Conservation (phyloP, 2,888 invertebrate genomes). For the Thecocarcelia acutangulata region DNA sequence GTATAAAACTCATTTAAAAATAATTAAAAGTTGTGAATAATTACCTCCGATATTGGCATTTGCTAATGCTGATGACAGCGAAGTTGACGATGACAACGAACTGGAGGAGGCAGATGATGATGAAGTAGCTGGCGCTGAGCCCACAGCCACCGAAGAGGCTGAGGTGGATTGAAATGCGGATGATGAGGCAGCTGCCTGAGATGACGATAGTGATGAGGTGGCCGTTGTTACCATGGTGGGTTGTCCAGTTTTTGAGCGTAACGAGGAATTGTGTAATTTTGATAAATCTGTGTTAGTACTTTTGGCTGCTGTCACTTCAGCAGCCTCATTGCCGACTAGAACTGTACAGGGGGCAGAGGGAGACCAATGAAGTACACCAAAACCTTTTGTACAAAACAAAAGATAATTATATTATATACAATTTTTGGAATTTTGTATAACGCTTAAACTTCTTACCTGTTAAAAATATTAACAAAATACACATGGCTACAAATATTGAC, state of each 20-base stretch:
- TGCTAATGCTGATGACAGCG: slow-evolving; percentile 79
- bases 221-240: slow-evolving; percentile 82
- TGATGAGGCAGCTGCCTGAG: slow-evolving; percentile 86
- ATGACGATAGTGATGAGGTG: slow-evolving; percentile 81
- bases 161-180: slow-evolving; percentile 81
- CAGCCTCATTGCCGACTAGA: slow-evolving; percentile 89
- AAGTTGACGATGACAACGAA: slow-evolving; percentile 82
- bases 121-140: slow-evolving; percentile 82
- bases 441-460: slow-evolving; percentile 86
- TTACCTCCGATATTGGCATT: slow-evolving; percentile 81
- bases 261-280: slow-evolving; percentile 85
- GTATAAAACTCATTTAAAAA: slow-evolving; percentile 79
- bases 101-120: slow-evolving; percentile 84
- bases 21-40: slow-evolving; percentile 80
- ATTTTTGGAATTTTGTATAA: background rate
- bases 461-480: slow-evolving; percentile 92
- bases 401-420: slow-evolving; percentile 1
- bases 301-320: slow-evolving; percentile 87
- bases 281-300: slow-evolving; percentile 87
- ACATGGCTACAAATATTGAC: slow-evolving; percentile 90
- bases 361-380: slow-evolving; percentile 92
- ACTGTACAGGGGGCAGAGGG: slow-evolving; percentile 92
- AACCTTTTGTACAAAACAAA: slow-evolving; percentile 82
- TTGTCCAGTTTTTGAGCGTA: slow-evolving; percentile 83
- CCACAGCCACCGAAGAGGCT: slow-evolving; percentile 82